Evolutionary conservation across 2,113 vertebrate genomes (phyloP).

Genomic region (Oreocharis arfaki): DNA sequence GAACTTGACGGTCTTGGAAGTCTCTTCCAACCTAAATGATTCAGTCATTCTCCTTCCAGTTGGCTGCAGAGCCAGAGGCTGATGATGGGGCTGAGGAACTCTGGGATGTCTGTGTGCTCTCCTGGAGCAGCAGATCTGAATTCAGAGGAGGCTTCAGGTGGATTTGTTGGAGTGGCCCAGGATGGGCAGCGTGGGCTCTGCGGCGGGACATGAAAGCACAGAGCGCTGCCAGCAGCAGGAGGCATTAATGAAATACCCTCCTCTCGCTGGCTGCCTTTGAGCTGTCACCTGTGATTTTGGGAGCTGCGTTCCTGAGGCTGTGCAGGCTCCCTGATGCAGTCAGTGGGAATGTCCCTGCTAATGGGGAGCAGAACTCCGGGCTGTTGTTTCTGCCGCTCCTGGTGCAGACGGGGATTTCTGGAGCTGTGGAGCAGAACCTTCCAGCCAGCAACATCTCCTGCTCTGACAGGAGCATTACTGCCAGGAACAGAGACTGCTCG

Average conservation of each 20-base stretch:
- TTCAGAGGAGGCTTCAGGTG: neutral
- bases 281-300: neutral
- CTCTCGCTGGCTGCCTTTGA: neutral
- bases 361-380: neutral
- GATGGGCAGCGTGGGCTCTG: neutral
- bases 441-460: neutral
- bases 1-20: rapidly evolving
- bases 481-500: neutral
- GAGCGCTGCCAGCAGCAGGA: neutral
- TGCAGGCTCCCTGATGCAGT: neutral
- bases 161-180: neutral
- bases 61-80: neutral
- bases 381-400: rapidly evolving
- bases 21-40: neutral
- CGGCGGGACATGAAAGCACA: neutral
- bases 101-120: neutral
- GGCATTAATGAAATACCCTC: neutral
- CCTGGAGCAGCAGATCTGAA: neutral
- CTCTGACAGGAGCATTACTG: neutral
- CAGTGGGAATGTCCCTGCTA: neutral
- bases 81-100: neutral
- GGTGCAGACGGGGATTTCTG: neutral
- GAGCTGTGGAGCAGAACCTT: neutral
- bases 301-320: neutral
- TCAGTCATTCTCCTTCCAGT: neutral